A percentile compares a stretch with the other conserved stretches of the same genome.
phyloP scores from a whole-genome alignment of 2,888 invertebrate genomes.

The Drosophila subsilvestris region DNA sequence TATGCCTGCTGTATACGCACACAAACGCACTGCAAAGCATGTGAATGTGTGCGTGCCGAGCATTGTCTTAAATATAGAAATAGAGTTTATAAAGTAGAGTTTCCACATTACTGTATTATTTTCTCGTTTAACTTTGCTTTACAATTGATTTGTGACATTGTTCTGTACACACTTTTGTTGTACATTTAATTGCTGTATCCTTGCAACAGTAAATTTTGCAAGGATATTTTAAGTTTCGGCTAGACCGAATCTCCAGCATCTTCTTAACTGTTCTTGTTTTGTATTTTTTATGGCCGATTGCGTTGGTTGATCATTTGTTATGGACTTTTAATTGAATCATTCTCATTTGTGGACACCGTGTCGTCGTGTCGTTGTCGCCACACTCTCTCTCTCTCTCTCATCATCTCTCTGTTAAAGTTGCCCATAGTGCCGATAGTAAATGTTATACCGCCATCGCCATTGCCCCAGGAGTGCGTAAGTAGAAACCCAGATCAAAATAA shows the following conservation, averaged over 20 bases:
- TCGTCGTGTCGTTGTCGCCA: conserved; percentile 32
- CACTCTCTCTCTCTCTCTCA: conserved; percentile 46
- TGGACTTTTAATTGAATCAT: conserved; percentile 59
- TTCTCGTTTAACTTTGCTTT: conserved; percentile 1
- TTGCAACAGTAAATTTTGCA: conserved; percentile 1
- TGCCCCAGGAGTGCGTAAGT: conserved; percentile 76
- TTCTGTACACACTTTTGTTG: background rate
- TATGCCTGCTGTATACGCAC: too few species aligned
- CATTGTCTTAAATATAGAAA: too few species aligned
- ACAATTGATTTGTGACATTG: background rate
- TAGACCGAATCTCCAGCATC: conserved; percentile 6
- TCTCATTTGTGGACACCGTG: conserved; percentile 53
- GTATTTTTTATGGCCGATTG: conserved; percentile 2
- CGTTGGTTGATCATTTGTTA: conserved; percentile 41
- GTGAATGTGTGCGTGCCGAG: too few species aligned
- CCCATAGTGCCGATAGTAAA: conserved; percentile 78
- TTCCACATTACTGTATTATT: background rate
- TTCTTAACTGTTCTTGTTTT: conserved; percentile 18
- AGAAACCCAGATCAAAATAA: conserved; percentile 44
- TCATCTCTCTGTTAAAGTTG: conserved; percentile 63
- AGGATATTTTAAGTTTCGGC: conserved; percentile 5
- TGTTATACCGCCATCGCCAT: conserved; percentile 72
- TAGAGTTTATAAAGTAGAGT: background rate
- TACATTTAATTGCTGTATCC: background rate
- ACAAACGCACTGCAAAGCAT: too few species aligned